Conservation (phyloP, 1,140 invertebrate genomes). For the Brachionus plicatilis region DNA sequence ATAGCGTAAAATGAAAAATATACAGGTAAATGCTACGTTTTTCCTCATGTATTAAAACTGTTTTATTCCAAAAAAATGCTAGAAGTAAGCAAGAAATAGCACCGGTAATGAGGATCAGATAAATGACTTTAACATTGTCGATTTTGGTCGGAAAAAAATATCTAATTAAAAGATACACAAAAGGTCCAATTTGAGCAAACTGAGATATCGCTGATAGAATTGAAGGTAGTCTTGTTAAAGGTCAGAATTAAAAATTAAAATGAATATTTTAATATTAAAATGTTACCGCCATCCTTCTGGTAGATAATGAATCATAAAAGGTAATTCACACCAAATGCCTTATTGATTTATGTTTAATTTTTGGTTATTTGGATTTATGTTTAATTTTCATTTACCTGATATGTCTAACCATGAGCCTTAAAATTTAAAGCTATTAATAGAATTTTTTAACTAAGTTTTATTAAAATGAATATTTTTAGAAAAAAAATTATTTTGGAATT, state of each 20-base stretch:
- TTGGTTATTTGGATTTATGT: not conserved
- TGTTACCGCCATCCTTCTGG: constrained; percentile 84
- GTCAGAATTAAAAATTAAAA: not conserved
- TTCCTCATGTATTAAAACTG: constrained; percentile 56
- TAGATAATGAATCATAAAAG: constrained; percentile 68
- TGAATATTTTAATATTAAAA: constrained; percentile 68
- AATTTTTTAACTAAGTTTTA: not conserved
- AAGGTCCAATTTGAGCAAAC: constrained; percentile 76
- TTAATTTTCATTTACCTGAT: not conserved
- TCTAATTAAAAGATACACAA: constrained; percentile 62
- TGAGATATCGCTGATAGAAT: constrained; percentile 58
- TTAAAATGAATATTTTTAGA: too few relatives aligned
- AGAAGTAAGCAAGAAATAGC: constrained; percentile 65
- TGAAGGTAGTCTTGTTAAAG: not conserved
- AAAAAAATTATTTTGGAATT: too few relatives aligned
- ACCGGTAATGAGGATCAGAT: constrained; percentile 65
- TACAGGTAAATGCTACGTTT: constrained; percentile 19
- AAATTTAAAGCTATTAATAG: not conserved
- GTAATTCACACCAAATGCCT: constrained; percentile 68
- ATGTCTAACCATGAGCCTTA: not conserved
- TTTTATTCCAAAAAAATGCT: constrained; percentile 69
- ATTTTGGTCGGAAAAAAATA: constrained; percentile 50
- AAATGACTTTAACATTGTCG: constrained; percentile 59
- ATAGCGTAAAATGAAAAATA: not conserved
- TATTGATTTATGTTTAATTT: constrained; percentile 74